Evolutionary conservation across 2,888 invertebrate species (phyloP), one percentile per base, ranked within the genome.

Genomic region (Entomobrya proxima): DNA sequence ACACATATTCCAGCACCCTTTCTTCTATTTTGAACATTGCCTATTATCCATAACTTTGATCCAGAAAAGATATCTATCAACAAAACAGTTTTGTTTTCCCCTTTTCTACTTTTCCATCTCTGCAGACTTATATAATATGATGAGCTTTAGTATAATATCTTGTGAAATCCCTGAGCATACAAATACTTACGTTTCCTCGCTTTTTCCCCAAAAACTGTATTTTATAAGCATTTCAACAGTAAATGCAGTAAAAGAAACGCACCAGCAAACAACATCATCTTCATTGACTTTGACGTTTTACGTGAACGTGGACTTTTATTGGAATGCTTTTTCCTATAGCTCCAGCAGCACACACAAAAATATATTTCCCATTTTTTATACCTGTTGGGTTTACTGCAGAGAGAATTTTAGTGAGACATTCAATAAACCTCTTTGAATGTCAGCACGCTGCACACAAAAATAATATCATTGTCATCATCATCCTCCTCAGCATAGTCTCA

Each of bases 281-380:
- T 69, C 69, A 79, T 69, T 69, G 67, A 52, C 24, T 69, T 69
- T 79, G 79, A 79, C 79, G 67, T 69, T 79, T 79, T 64, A 76
- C 58, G 32, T 4, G 15, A 37, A 24, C 27, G 40, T 69, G 69
- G 52, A 76, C 55, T 75, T 75, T 75, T 52, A 55, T 58, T 78
- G 69, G 69, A 79, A 79, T 69, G 21, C 55, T 37, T 52, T 74
- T 32, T 52, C n/a, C 47, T 74, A 1, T 52, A 24, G 24, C 32
- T 47, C 50, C 11, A 47, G 27, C 15, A 9, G n/a, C 18, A 21
- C 21, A 69, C 44, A 64, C 64, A 64, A 27, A 61, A 32, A n/a
- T 11, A 18, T 50, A n/a, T 58, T 24, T 27, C 58, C 24, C 21
- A n/a, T 55, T 55, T 6, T 52, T 30, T 75, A 32, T 75, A 74